Evolutionary conservation across 2,797 vertebrate genomes (phyloP), one percentile per base, ranked within the genome.

Genomic region (Periparus ater): DNA sequence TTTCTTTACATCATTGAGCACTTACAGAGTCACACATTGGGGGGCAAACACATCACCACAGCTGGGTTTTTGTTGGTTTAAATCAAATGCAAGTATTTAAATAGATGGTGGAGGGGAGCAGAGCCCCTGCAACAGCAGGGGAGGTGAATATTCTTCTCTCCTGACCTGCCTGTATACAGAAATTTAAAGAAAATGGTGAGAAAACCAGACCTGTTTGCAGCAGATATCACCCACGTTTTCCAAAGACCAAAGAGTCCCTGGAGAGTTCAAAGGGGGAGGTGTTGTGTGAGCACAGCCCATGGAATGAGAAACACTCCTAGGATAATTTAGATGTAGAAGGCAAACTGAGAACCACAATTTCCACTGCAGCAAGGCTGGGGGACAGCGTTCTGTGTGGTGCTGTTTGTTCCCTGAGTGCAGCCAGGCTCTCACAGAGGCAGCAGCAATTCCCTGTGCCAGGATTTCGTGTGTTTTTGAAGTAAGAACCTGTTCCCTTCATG

Each of bases 21-120:
- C 60, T 93, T 77, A 89, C 68, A 60, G 86, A 66, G 86, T 95
- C 93, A 81, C 63, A 87, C 26, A 9, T 21, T 6, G 5, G 88
- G 82, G 82, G 88, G 79, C 75, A 96, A 95, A 95, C 88, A 88
- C 95, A 93, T 95, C 96, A 93, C 68, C 66, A n/a, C 1, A 6
- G 79, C 38, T 92, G 68, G 86, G 67, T 79, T 97, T 38, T 96
- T 96, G 85, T 85, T 78, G 51, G 67, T 50, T 84, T 94, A 73
- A 91, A 91, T 81, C 76, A 95, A 95, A 89, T 81, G 76, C 57
- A 91, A 79, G 70, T n/a, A 75, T 86, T 95, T 85, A 94, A 97
- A 95, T 61, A 67, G 83, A 40, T 27, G 60, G 29, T 53, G 55
- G 93, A 92, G 86, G 57, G 51, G 11, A 34, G 13, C 15, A 70